A percentile compares a stretch with the other conserved stretches of the same genome.
These are phyloP conservation scores for Ginglymostoma cirratum DNA, from an alignment of 2,113 vertebrate genomes.

Conservation along the genomic window DNA sequence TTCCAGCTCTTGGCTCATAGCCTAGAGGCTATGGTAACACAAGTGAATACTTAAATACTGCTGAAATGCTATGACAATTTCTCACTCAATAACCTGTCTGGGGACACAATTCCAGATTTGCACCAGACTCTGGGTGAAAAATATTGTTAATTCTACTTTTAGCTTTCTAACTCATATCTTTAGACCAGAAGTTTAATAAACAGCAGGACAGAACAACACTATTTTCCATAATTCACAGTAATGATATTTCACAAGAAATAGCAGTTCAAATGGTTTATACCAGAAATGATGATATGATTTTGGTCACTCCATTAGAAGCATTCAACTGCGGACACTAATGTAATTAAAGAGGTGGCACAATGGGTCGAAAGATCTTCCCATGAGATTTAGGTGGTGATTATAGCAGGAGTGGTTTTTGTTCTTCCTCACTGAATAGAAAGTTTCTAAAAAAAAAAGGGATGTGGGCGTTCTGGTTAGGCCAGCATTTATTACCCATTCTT, in stretches of 20 bases:
- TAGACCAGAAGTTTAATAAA: background rate
- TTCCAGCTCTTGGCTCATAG: too few species aligned
- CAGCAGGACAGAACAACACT: background rate
- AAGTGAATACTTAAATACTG: too few species aligned
- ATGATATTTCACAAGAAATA: background rate
- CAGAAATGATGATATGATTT: background rate
- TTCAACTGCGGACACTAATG: background rate
- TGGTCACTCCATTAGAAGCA: background rate
- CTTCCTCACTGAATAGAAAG: background rate
- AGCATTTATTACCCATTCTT: too few species aligned
- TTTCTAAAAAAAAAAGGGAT: too few species aligned
- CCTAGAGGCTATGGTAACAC: too few species aligned
- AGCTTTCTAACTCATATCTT: too few species aligned
- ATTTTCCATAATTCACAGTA: background rate
- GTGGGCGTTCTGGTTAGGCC: too few species aligned
- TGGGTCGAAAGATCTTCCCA: background rate
- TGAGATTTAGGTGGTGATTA: background rate
- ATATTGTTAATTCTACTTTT: too few species aligned
- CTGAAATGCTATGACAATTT: too few species aligned
- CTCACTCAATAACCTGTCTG: too few species aligned
- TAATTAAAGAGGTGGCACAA: background rate
- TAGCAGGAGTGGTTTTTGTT: background rate
- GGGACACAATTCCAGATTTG: too few species aligned
- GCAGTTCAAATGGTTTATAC: background rate
- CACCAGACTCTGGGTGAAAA: too few species aligned